Base-by-base conservation (phyloP, 2,888 invertebrate species). In the Ichneumoninae sp. region DNA sequence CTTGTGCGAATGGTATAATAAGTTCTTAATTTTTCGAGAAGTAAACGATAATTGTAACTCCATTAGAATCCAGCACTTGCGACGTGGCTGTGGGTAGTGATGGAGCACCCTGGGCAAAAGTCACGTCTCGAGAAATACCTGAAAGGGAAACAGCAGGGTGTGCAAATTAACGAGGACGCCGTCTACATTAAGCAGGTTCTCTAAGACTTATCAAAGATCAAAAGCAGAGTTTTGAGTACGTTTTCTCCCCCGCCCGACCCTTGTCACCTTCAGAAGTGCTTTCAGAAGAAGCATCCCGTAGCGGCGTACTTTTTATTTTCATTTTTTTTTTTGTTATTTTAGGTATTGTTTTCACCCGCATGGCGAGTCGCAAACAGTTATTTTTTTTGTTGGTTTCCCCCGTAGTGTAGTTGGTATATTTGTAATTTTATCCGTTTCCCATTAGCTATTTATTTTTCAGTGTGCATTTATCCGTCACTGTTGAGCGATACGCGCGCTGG, bases 31-130 rank as follows among this genome's bases (percentile, higher is more conserved):
- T n/a, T 5, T 63, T 63, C 16, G 30, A 33, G 30, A 63, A 63
- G 60, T 63, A 63, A 63, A 63, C 75, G 66, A 63, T 40, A 66
- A 73, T 79, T 79, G 16, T 79, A 87, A 86, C 88, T 85, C 68
- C 83, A 87, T 88, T 90, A 95, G 95, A 94, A 94, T 90, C 94
- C 94, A 36, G 94, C 94, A 85, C 93, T 94, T 88, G 94, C 94
- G 84, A 94, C 94, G 82, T 95, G 94, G 94, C 92, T 94, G 84
- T 94, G 94, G 94, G 93, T 94, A 86, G 92, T 94, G 86, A 93
- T 94, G 90, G 92, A 94, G 79, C 91, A 93, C 81, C 86, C 90
- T 80, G 89, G 92, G 79, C 94, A 94, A 90, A 92, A 91, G 83
- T 91, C 92, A 77, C 91, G 94, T 73, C 92, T 93, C 83, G 88